phyloP scores from a whole-genome alignment of 23 tunicate species.

The Trididemnum miniatum region DNA sequence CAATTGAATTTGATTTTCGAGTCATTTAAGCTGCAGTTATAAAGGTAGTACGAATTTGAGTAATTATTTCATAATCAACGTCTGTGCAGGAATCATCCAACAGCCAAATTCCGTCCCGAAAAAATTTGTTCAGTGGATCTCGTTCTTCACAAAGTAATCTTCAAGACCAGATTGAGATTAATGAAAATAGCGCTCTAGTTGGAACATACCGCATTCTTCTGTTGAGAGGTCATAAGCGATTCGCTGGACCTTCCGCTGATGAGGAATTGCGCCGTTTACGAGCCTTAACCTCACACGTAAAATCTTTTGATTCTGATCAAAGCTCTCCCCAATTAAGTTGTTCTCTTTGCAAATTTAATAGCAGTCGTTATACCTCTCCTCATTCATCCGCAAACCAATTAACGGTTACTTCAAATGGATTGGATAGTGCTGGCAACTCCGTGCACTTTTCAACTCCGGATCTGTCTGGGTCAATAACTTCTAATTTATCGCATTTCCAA shows the following conservation, averaged over 20 bases:
- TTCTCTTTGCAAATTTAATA: background rate
- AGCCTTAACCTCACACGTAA: background rate
- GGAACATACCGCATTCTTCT: conserved; percentile 84
- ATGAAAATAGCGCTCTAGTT: conserved; percentile 61
- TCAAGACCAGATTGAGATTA: conserved; percentile 21
- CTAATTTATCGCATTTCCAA: no score
- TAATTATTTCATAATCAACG: no score
- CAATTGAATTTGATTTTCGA: no score
- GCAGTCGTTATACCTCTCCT: background rate
- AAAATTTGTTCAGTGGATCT: background rate
- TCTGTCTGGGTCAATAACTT: background rate
- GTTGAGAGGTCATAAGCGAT: conserved; percentile 50
- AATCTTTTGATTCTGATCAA: background rate
- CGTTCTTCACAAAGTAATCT: conserved; percentile 28
- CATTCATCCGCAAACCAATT: background rate
- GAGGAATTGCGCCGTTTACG: conserved; percentile 56
- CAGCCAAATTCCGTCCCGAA: background rate
- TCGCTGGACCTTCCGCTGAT: conserved; percentile 36
- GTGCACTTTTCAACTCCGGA: background rate
- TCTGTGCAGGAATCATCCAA: conserved; percentile 1
- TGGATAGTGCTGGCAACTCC: background rate
- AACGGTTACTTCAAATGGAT: background rate
- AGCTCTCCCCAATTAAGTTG: background rate
- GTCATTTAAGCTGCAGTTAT: no score
- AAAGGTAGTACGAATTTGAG: no score